A percentile compares a stretch with the other conserved stretches of the same genome.
These are phyloP conservation scores for Holcopasites calliopsidis DNA, from an alignment of 1,140 invertebrate species.

Conservation along the genomic window DNA sequence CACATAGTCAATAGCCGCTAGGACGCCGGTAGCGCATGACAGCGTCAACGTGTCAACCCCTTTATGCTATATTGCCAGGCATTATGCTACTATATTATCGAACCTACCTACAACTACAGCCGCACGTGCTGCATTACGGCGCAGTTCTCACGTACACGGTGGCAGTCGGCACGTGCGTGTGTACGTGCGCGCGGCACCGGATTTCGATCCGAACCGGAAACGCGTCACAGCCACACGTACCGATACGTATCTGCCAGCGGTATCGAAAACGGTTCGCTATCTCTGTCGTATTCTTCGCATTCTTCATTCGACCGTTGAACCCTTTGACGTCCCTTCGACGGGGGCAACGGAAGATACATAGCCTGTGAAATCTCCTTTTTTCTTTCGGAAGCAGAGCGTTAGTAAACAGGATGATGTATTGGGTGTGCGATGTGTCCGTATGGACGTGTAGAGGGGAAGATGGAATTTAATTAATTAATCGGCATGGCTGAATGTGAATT, in stretches of 20 bases:
- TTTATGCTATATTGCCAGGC: slow-evolving; percentile 63
- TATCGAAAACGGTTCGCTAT: slow-evolving; percentile 35
- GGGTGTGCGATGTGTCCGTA: too few relatives aligned
- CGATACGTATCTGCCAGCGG: slow-evolving; percentile 39
- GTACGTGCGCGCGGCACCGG: slow-evolving; percentile 8
- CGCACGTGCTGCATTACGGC: slow-evolving; percentile 30
- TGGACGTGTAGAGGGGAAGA: neutral
- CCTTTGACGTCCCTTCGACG: neutral
- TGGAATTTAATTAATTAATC: too few relatives aligned
- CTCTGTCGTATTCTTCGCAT: slow-evolving; percentile 5
- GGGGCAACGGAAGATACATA: too few relatives aligned
- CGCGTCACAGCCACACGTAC: slow-evolving; percentile 53
- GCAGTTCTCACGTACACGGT: slow-evolving; percentile 11
- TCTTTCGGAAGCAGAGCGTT: too few relatives aligned
- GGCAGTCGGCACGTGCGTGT: too few relatives aligned
- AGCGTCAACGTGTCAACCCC: slow-evolving; percentile 66
- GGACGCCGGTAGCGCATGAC: slow-evolving; percentile 63
- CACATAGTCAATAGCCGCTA: slow-evolving; percentile 62
- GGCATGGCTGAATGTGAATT: too few relatives aligned
- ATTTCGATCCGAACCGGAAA: slow-evolving; percentile 57
- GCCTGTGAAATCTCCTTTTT: neutral
- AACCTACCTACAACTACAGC: slow-evolving; percentile 55
- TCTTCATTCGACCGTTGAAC: neutral
- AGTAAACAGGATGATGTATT: neutral
- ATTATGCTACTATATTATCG: slow-evolving; percentile 65